A percentile compares a stretch with the other conserved stretches of the same genome.
phyloP scores from a whole-genome alignment of 2,113 vertebrate genomes.

The Dryoscopus gambensis region DNA sequence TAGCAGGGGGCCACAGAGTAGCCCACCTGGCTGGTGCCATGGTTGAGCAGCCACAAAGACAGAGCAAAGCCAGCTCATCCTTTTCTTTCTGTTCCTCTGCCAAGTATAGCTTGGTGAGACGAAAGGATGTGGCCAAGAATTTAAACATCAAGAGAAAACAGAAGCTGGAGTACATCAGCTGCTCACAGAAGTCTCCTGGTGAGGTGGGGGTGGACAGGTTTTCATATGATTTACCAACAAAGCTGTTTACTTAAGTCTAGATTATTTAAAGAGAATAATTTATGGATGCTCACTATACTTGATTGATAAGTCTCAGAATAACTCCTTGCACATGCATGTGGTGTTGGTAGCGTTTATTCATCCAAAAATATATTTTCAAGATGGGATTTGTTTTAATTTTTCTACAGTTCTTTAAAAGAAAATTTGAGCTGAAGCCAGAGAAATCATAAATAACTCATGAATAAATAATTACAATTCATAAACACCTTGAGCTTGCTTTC shows the following conservation, averaged over 20 bases:
- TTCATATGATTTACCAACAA: not conserved
- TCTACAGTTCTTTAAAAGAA: constrained; percentile 32
- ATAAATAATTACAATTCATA: constrained; percentile 68
- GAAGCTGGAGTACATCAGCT: constrained; percentile 36
- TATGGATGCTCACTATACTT: constrained; percentile 17
- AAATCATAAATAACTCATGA: constrained; percentile 69
- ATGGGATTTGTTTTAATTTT: constrained; percentile 49
- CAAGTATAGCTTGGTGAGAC: constrained; percentile 39
- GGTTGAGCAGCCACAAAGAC: not conserved
- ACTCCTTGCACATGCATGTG: not conserved
- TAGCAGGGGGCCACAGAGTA: not conserved
- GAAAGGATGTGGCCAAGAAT: constrained; percentile 20
- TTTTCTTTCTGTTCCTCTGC: constrained; percentile 23
- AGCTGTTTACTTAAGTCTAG: not conserved
- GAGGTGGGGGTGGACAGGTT: constrained; percentile 7
- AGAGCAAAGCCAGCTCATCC: constrained; percentile 1
- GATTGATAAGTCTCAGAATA: constrained; percentile 41
- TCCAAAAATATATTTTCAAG: constrained; percentile 70
- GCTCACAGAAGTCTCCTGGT: not conserved
- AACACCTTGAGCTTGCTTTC: constrained; percentile 43
- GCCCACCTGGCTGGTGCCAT: not conserved
- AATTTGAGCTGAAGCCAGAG: constrained; percentile 42
- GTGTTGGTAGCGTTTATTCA: not conserved
- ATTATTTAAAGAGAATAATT: constrained; percentile 53
- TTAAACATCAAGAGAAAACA: constrained; percentile 38